Evolutionary conservation across 2,888 invertebrate species (phyloP), one percentile per base, ranked within the genome.

Genomic region (Parochlus steinenii): DNA sequence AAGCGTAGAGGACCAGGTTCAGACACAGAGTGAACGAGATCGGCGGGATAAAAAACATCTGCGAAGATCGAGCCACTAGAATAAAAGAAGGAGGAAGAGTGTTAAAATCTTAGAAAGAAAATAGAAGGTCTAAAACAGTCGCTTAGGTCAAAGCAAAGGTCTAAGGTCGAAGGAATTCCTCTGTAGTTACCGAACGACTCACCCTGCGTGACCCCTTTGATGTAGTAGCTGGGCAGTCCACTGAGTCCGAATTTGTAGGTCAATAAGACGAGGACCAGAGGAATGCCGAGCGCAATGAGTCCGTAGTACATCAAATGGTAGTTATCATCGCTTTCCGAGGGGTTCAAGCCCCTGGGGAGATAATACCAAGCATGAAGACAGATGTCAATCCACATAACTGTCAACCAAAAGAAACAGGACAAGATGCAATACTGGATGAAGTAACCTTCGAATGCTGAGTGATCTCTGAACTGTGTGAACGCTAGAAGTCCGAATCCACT

Each of bases 191-290:
- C 8, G 12, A 18, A 2, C 6, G 11, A 34, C 34, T 19, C 34
- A 34, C 36, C 36, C 18, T 36, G 16, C 8, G 53, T 57, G 14
- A 53, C 46, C 5, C 54, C 58, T 39, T 57, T 56, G 30, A 50
- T 48, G 37, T 58, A 58, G 38, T 58, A 58, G 3, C 56, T 56
- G 2, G 58, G 57, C 53, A 55, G 56, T 28, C 58, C 58, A 1
- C 49, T 52, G 3, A 58, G 38, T 3, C 55, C 54, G 32, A 56
- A 56, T 39, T 51, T 47, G 6, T 49, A 44, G 1, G 58, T 57
- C 11, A 53, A 31, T 6, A 50, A 39, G 4, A 58, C 58, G 12
- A 58, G 39, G 18, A 50, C 41, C 7, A 54, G 41, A 4, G 58
- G 50, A 17, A 52, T 43, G n/a, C 43, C 42, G 15, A 52, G 46